Evolutionary conservation across 37 sponge, comb jelly and placozoan species (phyloP).

Genomic region (Diacarnus erythraeanus): DNA sequence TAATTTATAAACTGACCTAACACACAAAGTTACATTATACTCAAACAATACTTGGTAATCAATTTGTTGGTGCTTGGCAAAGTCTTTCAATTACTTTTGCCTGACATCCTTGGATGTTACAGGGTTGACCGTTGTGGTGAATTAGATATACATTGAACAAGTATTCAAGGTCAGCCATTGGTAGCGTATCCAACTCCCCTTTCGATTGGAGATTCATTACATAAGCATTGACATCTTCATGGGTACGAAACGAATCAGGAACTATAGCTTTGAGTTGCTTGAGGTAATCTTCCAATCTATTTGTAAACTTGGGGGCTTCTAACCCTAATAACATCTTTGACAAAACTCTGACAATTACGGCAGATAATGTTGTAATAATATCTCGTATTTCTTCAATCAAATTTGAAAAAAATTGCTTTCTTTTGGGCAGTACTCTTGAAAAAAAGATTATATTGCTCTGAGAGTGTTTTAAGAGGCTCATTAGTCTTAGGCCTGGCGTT

Average conservation of each 20-base stretch:
- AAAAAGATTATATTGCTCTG: background rate
- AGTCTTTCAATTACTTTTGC: too few species aligned
- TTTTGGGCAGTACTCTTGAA: too few species aligned
- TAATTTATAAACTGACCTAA: too few species aligned
- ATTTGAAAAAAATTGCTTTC: too few species aligned
- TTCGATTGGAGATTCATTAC: background rate
- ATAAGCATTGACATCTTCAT: constrained; percentile 4
- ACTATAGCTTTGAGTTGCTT: background rate
- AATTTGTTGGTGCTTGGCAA: too few species aligned
- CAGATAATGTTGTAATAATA: background rate
- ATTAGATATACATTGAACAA: background rate
- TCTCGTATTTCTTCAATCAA: too few species aligned
- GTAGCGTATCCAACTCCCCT: background rate
- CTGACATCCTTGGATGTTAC: too few species aligned
- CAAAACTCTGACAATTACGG: constrained; percentile 13
- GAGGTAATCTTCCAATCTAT: background rate
- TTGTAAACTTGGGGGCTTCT: too few species aligned
- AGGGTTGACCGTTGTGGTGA: too few species aligned
- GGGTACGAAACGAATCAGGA: background rate
- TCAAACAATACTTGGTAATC: too few species aligned
- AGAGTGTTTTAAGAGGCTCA: background rate
- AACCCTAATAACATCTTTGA: background rate
- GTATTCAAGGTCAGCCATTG: background rate
- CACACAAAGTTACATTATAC: too few species aligned
- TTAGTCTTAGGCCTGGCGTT: too few species aligned